Conservation (phyloP, 2,888 invertebrate species). For the Leptarthrus brevirostris region DNA sequence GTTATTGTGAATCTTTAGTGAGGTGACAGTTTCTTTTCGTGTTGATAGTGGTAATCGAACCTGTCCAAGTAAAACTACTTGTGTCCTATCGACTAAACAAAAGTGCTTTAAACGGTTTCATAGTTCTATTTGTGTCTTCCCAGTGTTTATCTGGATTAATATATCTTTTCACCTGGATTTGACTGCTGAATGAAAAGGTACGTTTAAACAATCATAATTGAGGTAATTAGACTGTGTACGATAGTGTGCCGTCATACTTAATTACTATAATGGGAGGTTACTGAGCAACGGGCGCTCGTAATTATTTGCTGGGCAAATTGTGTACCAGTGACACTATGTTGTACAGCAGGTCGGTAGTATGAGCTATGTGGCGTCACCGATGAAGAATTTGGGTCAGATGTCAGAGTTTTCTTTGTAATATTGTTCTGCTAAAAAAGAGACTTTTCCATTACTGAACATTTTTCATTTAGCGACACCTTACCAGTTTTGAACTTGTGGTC, state of each 20-base stretch:
- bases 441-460: background rate
- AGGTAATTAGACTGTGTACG: slow-evolving; percentile 4
- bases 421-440: slow-evolving; percentile 13
- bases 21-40: slow-evolving; percentile 2
- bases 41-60: slow-evolving; percentile 24
- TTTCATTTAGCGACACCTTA: background rate
- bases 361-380: slow-evolving; percentile 33
- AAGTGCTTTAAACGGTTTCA: slow-evolving; percentile 17
- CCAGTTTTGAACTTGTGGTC: background rate
- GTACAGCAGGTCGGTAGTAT: background rate
- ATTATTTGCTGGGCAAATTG: background rate
- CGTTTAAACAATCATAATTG: slow-evolving; percentile 10
- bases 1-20: slow-evolving; percentile 20
- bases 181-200: slow-evolving; percentile 31
- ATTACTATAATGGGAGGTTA: slow-evolving; percentile 12
- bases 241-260: slow-evolving; percentile 3
- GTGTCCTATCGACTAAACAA: slow-evolving; percentile 37
- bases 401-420: slow-evolving; percentile 32
- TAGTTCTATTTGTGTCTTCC: background rate
- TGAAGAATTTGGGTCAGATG: slow-evolving; percentile 46
- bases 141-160: slow-evolving; percentile 27
- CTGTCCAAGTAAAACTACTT: background rate
- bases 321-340: too few relatives aligned
- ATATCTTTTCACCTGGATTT: background rate
- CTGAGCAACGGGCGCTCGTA: background rate